Evolutionary conservation across 2,797 vertebrate genomes (phyloP), one percentile per base, ranked within the genome.

Genomic region (Eulemur albifrons): DNA sequence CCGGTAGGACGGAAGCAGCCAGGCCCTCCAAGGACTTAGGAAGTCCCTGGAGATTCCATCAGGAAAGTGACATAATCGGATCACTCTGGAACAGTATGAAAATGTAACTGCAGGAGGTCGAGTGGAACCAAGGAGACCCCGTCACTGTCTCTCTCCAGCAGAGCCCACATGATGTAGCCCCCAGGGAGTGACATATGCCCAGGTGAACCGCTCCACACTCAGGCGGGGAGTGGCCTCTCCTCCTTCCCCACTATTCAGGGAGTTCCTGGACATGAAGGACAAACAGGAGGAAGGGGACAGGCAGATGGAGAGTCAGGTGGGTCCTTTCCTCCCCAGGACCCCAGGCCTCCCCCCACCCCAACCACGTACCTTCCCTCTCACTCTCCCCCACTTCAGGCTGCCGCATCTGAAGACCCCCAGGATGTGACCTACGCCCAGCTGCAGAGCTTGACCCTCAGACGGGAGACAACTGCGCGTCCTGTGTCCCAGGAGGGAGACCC

Each of bases 181-280:
- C 40, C 79, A 72, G 12, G 67, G 5, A 38, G 25, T 0, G 25
- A 48, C 0, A 0, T 9, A 30, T 0, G 1, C 38, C 32, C 59
- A 95, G 57, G 83, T 35, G 57, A 77, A 7, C 23, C 12, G 0
- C 59, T 67, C 21, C 30, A 82, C 38, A 15, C 25, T 20, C 54
- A 52, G 23, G 20, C 4, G 0, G 7, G 27, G 13, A n/a, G 9
- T 2, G 10, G 9, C 6, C 17, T 0, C 12, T 5, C 14, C 27
- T 10, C 45, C 88, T n/a, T 10, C 30, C 20, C 7, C 13, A 0
- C 5, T n/a, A 1, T 35, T 0, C 0, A 6, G 1, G 35, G 57
- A 13, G 30, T 15, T 40, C 52, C 21, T 57, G 48, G 70, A n/a
- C 38, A 5, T 0, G 0, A 11, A 69, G 11, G 57, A 63, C 8